Evolutionary conservation across 1,140 invertebrate species (phyloP).

Genomic region (Sinella curviseta): DNA sequence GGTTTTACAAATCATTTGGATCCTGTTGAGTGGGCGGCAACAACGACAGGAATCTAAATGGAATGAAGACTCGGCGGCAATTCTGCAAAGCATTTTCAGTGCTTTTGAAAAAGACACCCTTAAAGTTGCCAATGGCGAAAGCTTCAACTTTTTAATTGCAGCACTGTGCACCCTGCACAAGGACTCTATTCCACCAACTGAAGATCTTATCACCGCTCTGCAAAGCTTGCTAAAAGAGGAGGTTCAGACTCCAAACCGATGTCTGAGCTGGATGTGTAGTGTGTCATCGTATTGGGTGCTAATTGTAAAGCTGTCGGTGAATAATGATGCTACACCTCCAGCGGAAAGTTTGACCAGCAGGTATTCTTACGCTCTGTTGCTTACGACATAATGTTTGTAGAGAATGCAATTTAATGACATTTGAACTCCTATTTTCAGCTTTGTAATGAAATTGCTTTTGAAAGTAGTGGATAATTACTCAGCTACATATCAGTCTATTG

Average conservation of each 20-base stretch:
- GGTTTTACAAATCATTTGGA: constrained; percentile 38
- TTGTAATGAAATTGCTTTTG: background rate
- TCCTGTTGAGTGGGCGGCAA: constrained; percentile 35
- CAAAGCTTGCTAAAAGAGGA: background rate
- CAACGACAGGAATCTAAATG: constrained; percentile 40
- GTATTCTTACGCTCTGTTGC: too few relatives aligned
- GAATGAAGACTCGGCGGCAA: constrained; percentile 36
- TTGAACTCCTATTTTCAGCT: background rate
- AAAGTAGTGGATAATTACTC: background rate
- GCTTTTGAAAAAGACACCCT: constrained; percentile 28
- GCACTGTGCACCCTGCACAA: constrained; percentile 31
- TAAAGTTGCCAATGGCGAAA: background rate
- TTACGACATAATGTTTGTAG: background rate
- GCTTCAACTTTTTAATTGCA: constrained; percentile 32
- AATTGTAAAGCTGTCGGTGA: background rate
- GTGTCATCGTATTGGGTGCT: background rate
- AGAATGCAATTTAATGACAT: background rate
- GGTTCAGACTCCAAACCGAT: background rate
- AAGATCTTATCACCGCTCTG: background rate
- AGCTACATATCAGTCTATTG: too few relatives aligned
- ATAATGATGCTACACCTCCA: background rate
- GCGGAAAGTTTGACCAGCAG: background rate
- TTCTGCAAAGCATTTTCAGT: constrained; percentile 22
- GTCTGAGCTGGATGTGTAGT: background rate
- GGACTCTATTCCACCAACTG: constrained; percentile 25